These are phyloP conservation scores for Ptilodon capucinus DNA, from an alignment of 2,888 invertebrate species.

Conservation along the genomic window DNA sequence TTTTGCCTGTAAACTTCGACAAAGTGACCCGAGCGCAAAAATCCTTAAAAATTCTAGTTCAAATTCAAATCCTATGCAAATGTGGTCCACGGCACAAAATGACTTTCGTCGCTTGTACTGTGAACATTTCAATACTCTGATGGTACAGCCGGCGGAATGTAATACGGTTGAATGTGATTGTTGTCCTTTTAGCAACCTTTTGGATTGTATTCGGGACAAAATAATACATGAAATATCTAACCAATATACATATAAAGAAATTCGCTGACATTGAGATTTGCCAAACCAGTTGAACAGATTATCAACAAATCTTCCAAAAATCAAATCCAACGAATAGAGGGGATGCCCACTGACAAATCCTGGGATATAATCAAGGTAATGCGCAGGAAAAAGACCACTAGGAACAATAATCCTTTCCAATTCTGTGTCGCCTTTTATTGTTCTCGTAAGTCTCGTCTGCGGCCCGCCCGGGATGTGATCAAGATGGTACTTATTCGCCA, in stretches of 20 bases:
- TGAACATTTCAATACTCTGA: not conserved
- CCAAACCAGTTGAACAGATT: too few relatives aligned
- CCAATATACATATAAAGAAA: too few relatives aligned
- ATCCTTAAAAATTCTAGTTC: too few relatives aligned
- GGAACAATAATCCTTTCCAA: slow-evolving; percentile 5
- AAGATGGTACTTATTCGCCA: slow-evolving; percentile 8
- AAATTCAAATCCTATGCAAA: not conserved
- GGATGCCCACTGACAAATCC: too few relatives aligned
- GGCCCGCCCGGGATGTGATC: not conserved
- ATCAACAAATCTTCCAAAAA: too few relatives aligned
- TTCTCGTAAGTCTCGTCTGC: not conserved
- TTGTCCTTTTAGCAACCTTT: not conserved
- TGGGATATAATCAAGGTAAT: too few relatives aligned
- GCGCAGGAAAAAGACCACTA: not conserved
- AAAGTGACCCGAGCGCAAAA: too few relatives aligned
- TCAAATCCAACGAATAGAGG: too few relatives aligned
- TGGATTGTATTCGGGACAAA: not conserved
- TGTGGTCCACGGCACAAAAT: not conserved
- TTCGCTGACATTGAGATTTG: too few relatives aligned
- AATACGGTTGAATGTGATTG: not conserved
- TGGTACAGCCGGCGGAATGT: not conserved
- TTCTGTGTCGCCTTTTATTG: slow-evolving; percentile 4
- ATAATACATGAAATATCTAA: not conserved
- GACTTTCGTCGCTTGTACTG: not conserved
- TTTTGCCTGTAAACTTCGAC: too few relatives aligned